Evolutionary conservation across 2,797 vertebrate genomes (phyloP).

Genomic region (Scarus forsteni): DNA sequence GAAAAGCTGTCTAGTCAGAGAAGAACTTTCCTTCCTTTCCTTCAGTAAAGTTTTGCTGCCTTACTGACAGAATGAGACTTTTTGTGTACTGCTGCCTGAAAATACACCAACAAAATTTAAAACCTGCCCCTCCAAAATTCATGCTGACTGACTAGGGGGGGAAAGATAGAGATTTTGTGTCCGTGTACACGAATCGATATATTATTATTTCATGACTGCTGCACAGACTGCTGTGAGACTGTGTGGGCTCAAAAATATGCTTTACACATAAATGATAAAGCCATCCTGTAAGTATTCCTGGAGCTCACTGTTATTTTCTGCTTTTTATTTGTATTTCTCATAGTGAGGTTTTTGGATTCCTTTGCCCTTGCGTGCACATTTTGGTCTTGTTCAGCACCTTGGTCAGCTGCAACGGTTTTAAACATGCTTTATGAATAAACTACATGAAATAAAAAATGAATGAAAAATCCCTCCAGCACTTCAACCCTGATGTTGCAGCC

Average conservation of each 20-base stretch:
- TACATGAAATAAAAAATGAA: background rate
- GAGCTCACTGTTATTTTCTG: background rate
- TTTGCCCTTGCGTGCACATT: background rate
- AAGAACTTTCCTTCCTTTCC: background rate
- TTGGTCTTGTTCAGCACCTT: background rate
- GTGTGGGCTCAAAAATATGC: background rate
- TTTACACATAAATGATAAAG: background rate
- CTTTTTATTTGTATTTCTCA: background rate
- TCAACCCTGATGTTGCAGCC: slow-evolving; percentile 1
- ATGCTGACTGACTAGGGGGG: background rate
- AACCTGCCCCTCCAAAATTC: background rate
- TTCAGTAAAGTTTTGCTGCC: background rate
- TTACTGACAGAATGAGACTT: background rate
- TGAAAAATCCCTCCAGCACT: background rate
- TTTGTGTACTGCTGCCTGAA: background rate
- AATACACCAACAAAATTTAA: background rate
- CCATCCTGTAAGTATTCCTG: background rate
- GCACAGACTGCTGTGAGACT: background rate
- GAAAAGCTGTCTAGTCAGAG: background rate
- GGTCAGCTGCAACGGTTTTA: background rate
- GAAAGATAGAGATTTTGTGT: background rate
- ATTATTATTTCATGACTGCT: slow-evolving; percentile 5
- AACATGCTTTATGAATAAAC: slow-evolving; percentile 8
- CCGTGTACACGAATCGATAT: background rate
- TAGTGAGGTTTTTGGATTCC: background rate